phyloP scores from a whole-genome alignment of 2,797 vertebrate genomes.

The Rhinichthys osculus region DNA sequence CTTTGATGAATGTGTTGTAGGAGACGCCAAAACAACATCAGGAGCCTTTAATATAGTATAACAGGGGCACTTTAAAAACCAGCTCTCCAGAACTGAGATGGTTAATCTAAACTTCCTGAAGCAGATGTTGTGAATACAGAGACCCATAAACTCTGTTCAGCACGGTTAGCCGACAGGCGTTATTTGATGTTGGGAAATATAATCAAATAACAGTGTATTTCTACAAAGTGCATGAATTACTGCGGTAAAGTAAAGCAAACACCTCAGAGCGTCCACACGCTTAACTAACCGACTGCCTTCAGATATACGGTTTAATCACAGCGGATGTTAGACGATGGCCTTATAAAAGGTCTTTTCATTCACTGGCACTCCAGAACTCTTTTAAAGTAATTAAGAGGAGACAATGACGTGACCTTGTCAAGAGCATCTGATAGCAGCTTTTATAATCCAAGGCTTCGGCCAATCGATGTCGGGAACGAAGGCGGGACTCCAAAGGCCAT shows the following conservation, averaged over 20 bases:
- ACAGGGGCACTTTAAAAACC: neutral
- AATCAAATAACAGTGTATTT: constrained; percentile 6
- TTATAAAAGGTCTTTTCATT: neutral
- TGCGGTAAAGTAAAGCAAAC: neutral
- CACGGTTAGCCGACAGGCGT: neutral
- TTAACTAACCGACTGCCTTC: neutral
- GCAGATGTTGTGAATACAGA: neutral
- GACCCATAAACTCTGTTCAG: neutral
- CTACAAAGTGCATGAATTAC: constrained; percentile 1
- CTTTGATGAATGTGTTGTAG: too few species aligned
- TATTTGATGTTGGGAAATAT: neutral
- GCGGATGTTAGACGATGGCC: neutral
- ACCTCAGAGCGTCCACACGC: neutral
- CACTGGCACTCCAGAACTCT: constrained; percentile 9
- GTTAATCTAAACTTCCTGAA: neutral
- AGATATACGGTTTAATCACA: neutral
- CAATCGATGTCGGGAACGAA: neutral
- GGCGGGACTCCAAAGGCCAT: constrained; percentile 4
- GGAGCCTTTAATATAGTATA: neutral
- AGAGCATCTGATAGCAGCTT: constrained; percentile 27
- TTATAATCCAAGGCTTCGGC: constrained; percentile 2
- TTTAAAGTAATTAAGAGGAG: constrained; percentile 17
- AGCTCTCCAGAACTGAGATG: neutral
- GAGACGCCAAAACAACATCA: neutral
- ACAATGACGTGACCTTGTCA: constrained; percentile 29